Conservation (phyloP, 2,888 invertebrate genomes). For the Ctenicera cuprea region DNA sequence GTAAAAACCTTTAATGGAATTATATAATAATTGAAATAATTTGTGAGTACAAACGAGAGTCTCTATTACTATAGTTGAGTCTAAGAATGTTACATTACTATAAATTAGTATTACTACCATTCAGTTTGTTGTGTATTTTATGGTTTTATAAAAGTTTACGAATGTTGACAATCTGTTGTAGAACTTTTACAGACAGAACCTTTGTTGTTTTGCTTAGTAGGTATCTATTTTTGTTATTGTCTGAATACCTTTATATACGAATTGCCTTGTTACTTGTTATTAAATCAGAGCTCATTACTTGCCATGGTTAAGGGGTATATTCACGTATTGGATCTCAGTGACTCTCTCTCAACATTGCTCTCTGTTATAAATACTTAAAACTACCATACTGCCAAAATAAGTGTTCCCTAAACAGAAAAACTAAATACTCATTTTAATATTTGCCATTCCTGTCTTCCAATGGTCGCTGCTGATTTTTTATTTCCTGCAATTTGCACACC, state of each 20-base stretch:
- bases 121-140: slow-evolving; percentile 49
- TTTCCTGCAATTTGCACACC: slow-evolving; percentile 19
- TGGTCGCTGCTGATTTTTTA: slow-evolving; percentile 56
- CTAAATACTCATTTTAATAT: slow-evolving; percentile 56
- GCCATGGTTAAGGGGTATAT: slow-evolving; percentile 70
- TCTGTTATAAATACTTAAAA: slow-evolving; percentile 42
- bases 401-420: slow-evolving; percentile 59
- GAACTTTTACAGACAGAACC: slow-evolving; percentile 44
- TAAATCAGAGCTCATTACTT: slow-evolving; percentile 64
- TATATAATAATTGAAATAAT: slow-evolving; percentile 46
- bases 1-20: slow-evolving; percentile 64
- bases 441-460: slow-evolving; percentile 55
- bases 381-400: slow-evolving; percentile 56
- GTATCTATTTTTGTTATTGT: slow-evolving; percentile 52
- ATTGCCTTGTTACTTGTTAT: slow-evolving; percentile 53
- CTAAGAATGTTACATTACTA: slow-evolving; percentile 43
- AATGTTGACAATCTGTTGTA: slow-evolving; percentile 47
- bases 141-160: slow-evolving; percentile 49
- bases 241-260: slow-evolving; percentile 47
- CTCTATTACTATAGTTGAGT: slow-evolving; percentile 43
- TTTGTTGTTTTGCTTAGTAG: slow-evolving; percentile 54
- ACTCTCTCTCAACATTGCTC: slow-evolving; percentile 48
- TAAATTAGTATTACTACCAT: slow-evolving; percentile 48
- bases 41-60: slow-evolving; percentile 50
- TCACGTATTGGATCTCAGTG: slow-evolving; percentile 67